Evolutionary conservation across 2,113 vertebrate genomes (phyloP), one percentile per base, ranked within the genome.

Genomic region (Bagarius yarrelli): DNA sequence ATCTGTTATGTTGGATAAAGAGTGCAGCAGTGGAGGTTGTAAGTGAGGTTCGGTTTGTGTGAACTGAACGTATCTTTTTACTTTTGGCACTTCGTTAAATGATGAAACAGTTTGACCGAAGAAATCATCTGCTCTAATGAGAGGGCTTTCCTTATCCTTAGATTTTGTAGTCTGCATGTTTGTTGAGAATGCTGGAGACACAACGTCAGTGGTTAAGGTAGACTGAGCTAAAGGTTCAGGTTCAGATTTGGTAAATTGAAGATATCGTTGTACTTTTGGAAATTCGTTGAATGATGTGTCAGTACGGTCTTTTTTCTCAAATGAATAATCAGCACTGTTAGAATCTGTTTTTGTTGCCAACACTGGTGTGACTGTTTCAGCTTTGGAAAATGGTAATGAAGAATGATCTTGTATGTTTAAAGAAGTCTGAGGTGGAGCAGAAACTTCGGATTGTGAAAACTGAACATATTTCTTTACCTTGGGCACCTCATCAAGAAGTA

Each of bases 381-480:
- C 30, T 30, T 64, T 52, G 16, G 27, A 64, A 59, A 36, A 40
- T 32, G 40, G 55, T 32, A 32, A 16, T 57, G 13, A 18, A 55
- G 71, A 73, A 15, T 34, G 71, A 52, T 34, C 50, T 21, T 30
- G 32, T 16, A 55, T 34, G 30, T 36, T n/a, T 75, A 57, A 12
- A 75, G 72, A 40, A 34, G 55, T 40, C 34, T 13, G 21, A 25
- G 55, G 27, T 44, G 19, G 21, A 69, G 40, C 27, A 47, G 44
- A 44, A 60, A n/a, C 15, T 44, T 61, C 30, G 34, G 56, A n/a
- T 27, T 59, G 71, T 76, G 44, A 55, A 52, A 80, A 84, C 1
- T 76, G 8, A 44, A 83, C 75, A 47, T 80, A 70, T 61, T 53
- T 56, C 14, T 79, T 83, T 23, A 83, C 76, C 71, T 34, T 78